A percentile compares a stretch with the other conserved stretches of the same genome.
These are phyloP conservation scores for Drosophila pseudoobscura DNA, from an alignment of 1,140 invertebrate species.

Conservation along the genomic window DNA sequence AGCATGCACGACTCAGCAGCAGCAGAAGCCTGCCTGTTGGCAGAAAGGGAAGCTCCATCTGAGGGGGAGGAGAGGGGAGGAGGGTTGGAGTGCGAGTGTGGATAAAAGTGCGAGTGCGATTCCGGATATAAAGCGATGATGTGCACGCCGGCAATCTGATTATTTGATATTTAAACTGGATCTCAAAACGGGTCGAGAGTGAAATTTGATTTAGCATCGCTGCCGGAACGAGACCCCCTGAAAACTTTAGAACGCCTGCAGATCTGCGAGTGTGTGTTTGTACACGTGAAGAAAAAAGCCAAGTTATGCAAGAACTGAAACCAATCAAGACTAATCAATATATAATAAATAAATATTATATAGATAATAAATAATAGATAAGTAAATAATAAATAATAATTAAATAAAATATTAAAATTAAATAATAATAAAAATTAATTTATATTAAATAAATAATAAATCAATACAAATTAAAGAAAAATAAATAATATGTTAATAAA, in stretches of 20 bases:
- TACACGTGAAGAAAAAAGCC: too few species aligned
- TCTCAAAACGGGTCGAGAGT: not conserved
- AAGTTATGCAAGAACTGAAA: too few species aligned
- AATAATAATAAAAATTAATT: too few species aligned
- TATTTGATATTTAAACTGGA: slow-evolving; percentile 37
- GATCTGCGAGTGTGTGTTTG: not conserved
- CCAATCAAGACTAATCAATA: too few species aligned
- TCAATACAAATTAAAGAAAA: too few species aligned
- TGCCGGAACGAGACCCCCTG: not conserved
- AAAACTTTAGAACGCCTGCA: slow-evolving; percentile 14
- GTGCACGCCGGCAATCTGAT: slow-evolving; percentile 40
- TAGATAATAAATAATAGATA: too few species aligned
- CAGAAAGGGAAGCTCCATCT: slow-evolving; percentile 3
- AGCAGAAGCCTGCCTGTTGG: too few species aligned
- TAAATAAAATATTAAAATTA: too few species aligned
- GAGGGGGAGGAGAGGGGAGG: not conserved
- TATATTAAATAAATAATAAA: too few species aligned
- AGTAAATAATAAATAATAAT: too few species aligned
- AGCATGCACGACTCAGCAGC: slow-evolving; percentile 39
- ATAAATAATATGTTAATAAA: too few species aligned
- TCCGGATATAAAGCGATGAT: slow-evolving; percentile 34
- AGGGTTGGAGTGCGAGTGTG: slow-evolving; percentile 9
- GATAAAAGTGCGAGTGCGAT: slow-evolving; percentile 22
- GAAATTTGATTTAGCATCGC: slow-evolving; percentile 35
- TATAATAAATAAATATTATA: too few species aligned